phyloP scores from a whole-genome alignment of 2,797 vertebrate species.

The Euthynnus affinis region DNA sequence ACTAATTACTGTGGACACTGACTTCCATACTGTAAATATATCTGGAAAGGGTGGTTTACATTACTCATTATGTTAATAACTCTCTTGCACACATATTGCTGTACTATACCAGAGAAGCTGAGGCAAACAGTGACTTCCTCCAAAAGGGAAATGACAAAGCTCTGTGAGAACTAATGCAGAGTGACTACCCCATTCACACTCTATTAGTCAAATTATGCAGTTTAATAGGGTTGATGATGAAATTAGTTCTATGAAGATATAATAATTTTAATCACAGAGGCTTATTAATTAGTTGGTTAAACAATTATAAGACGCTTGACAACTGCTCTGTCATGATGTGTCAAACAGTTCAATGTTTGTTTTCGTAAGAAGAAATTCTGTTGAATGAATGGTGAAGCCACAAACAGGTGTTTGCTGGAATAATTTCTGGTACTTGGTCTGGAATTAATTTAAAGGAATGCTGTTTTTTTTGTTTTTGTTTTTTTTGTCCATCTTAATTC shows the following conservation, averaged over 20 bases:
- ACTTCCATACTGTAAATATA: background rate
- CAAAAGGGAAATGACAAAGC: constrained; percentile 29
- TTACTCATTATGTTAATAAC: background rate
- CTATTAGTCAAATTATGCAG: constrained; percentile 58
- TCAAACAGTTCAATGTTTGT: constrained; percentile 21
- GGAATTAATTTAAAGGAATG: too few relatives aligned
- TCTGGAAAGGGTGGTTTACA: background rate
- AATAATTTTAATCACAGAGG: constrained; percentile 46
- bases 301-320: constrained; percentile 36
- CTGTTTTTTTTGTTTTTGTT: too few relatives aligned
- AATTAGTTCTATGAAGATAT: constrained; percentile 53
- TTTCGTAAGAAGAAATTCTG: constrained; percentile 11
- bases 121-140: constrained; percentile 7
- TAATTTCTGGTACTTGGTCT: too few relatives aligned
- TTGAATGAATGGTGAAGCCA: background rate
- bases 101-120: background rate
- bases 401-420: background rate
- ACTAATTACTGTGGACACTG: constrained; percentile 29
- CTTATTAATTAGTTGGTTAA: constrained; percentile 57
- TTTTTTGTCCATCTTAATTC: background rate
- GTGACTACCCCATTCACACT: constrained; percentile 57
- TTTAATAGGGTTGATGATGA: constrained; percentile 49
- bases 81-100: background rate
- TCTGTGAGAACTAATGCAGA: constrained; percentile 48
- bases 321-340: constrained; percentile 33